Conservation (phyloP, 2,113 vertebrate species). For the Cebidichthys violaceus region DNA sequence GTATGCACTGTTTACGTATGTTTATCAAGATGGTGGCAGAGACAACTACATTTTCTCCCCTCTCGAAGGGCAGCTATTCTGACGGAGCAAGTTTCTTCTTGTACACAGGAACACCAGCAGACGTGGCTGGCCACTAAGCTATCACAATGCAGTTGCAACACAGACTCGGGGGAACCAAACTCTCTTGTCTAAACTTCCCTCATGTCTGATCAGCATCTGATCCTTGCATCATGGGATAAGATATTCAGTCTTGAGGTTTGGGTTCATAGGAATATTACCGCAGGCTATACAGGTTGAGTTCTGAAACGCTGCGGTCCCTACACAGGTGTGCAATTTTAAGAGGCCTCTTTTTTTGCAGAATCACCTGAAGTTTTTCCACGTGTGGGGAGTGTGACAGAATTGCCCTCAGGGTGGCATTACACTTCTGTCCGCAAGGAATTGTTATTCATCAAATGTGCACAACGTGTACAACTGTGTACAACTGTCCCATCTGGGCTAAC, state of each 20-base stretch:
- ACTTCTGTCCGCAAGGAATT: conserved; percentile 49
- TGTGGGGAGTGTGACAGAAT: conserved; percentile 42
- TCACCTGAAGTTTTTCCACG: conserved; percentile 64
- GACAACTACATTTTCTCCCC: conserved; percentile 54
- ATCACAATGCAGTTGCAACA: conserved; percentile 48
- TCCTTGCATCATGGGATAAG: conserved; percentile 53
- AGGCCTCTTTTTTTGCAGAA: conserved; percentile 71
- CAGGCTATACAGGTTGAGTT: conserved; percentile 31
- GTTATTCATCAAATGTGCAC: conserved; percentile 53
- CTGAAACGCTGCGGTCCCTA: conserved; percentile 36
- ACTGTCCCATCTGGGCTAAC: neutral
- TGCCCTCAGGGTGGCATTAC: conserved; percentile 53
- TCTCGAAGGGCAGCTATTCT: conserved; percentile 48
- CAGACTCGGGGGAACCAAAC: conserved; percentile 43
- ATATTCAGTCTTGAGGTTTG: conserved; percentile 51
- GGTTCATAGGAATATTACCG: conserved; percentile 44
- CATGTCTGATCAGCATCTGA: conserved; percentile 65
- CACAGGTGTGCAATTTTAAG: conserved; percentile 74
- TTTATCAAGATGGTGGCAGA: conserved; percentile 74
- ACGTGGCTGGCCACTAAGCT: conserved; percentile 54
- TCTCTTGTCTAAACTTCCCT: conserved; percentile 70
- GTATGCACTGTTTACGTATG: conserved; percentile 63
- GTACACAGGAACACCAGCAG: conserved; percentile 69
- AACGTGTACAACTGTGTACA: conserved; percentile 27
- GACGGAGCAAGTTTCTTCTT: conserved; percentile 71